Base-by-base conservation (phyloP, 2,797 vertebrate species). In the Propithecus deckenii region DNA sequence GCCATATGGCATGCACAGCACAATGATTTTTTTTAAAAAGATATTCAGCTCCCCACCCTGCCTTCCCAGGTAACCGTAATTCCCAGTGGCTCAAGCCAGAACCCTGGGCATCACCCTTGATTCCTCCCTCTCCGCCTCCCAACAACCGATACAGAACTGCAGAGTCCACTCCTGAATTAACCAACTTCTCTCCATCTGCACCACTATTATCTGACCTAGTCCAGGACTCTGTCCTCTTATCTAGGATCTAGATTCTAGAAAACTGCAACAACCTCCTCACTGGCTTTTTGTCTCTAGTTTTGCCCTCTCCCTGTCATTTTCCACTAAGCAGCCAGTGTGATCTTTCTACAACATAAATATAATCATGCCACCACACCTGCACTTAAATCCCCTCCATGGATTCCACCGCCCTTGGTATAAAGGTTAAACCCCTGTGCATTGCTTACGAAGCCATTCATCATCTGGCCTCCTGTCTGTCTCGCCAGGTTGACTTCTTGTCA, bases 311-410 rank as follows among this genome's bases (percentile, higher is more conserved):
- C 1, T 3, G 0, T 43, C 46, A 67, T 63, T 72, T 43, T 52
- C 30, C 25, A 13, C 12, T 48, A 63, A 84, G 59, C 17, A 95
- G 23, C 11, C 2, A 32, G 11, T 15, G 18, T 41, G 38, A 81
- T 28, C 74, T 41, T 94, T n/a, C 46, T 52, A 86, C 95, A 69
- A 35, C 23, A 81, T 20, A 59, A 32, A 86, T 63, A 20, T 30
- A 79, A 46, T 74, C 32, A 14, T 17, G 5, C 5, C 43, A 9
- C 4, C 43, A 67, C 15, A 69, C 15, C 25, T 12, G 6, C 22
- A 14, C 20, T 59, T 55, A 32, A 13, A 25, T 57, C 75, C 55
- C 25, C 75, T 59, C 20, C 50, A 25, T 8, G 28, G 59, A 9
- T 76, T 55, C 38, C 30, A 43, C 1, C 61, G 28, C 6, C 4